These are phyloP conservation scores for Rugalucina vietnamica DNA, from an alignment of 2,888 invertebrate genomes.

Conservation along the genomic window DNA sequence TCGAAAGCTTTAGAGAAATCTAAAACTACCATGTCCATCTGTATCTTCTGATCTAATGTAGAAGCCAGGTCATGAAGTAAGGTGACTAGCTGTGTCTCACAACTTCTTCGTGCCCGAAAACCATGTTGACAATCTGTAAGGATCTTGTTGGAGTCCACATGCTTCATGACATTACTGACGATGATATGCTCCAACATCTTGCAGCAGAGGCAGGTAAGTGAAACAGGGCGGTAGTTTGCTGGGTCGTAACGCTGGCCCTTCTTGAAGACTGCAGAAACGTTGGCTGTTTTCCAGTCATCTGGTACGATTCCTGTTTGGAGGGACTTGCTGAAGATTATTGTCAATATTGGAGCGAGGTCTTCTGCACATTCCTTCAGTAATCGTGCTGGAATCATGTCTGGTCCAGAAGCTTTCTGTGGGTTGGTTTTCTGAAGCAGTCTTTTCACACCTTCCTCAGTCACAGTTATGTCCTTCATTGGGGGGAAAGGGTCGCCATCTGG, in stretches of 20 bases:
- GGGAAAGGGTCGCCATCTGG: background rate
- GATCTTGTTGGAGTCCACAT: background rate
- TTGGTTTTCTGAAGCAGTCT: background rate
- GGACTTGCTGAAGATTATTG: too few species aligned
- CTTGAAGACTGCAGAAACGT: too few species aligned
- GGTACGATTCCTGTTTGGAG: too few species aligned
- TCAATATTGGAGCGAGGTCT: background rate
- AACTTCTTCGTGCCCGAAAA: background rate
- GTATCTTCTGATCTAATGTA: background rate
- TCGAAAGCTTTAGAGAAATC: background rate
- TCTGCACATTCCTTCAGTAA: background rate
- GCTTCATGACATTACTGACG: too few species aligned
- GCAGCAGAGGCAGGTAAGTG: too few species aligned
- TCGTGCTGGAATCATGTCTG: background rate
- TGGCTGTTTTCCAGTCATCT: too few species aligned
- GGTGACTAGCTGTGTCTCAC: background rate
- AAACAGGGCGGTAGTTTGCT: too few species aligned
- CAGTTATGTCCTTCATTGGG: too few species aligned
- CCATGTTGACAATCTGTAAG: background rate
- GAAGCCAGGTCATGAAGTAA: background rate
- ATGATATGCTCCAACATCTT: too few species aligned
- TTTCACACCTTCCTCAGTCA: background rate
- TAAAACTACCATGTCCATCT: background rate
- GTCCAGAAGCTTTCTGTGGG: background rate
- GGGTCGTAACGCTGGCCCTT: too few species aligned